Evolutionary conservation across 2,888 invertebrate genomes (phyloP).

Genomic region (Lottia scabra): DNA sequence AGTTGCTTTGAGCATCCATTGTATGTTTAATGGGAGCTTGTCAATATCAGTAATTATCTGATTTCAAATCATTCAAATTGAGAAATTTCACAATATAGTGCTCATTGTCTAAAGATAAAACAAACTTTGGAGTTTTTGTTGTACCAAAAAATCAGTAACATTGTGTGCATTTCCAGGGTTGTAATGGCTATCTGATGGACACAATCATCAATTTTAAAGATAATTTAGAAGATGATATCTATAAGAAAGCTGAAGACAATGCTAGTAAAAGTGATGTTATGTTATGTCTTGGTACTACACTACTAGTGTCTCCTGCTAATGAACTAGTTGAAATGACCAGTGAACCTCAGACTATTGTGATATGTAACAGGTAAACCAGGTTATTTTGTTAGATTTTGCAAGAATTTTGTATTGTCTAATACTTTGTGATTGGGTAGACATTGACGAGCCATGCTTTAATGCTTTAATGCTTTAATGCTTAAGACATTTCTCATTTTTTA

Average conservation of each 20-base stretch:
- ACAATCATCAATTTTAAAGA: conserved; percentile 66
- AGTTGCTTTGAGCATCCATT: not conserved
- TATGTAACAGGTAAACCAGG: conserved; percentile 54
- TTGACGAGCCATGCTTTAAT: too few relatives aligned
- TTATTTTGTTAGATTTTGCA: not conserved
- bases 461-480: too few relatives aligned
- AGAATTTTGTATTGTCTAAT: too few relatives aligned
- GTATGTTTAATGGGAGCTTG: not conserved
- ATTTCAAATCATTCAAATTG: too few relatives aligned
- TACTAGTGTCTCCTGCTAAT: conserved; percentile 64
- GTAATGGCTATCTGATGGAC: conserved; percentile 55
- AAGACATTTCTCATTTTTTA: too few relatives aligned
- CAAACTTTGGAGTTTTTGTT: too few relatives aligned
- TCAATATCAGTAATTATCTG: too few relatives aligned
- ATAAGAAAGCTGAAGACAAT: conserved; percentile 43
- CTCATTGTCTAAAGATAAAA: too few relatives aligned
- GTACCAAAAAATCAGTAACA: too few relatives aligned
- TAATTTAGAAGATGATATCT: conserved; percentile 50
- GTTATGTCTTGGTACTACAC: conserved; percentile 62
- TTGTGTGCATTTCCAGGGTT: conserved; percentile 53
- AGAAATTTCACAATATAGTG: too few relatives aligned
- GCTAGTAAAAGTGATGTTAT: conserved; percentile 53
- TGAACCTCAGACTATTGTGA: conserved; percentile 44
- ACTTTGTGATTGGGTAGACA: too few relatives aligned
- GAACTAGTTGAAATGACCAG: conserved; percentile 50